A percentile compares a stretch with the other conserved stretches of the same genome.
Conservation (phyloP, 2,888 invertebrate genomes). For the Calameuta pallipes region DNA sequence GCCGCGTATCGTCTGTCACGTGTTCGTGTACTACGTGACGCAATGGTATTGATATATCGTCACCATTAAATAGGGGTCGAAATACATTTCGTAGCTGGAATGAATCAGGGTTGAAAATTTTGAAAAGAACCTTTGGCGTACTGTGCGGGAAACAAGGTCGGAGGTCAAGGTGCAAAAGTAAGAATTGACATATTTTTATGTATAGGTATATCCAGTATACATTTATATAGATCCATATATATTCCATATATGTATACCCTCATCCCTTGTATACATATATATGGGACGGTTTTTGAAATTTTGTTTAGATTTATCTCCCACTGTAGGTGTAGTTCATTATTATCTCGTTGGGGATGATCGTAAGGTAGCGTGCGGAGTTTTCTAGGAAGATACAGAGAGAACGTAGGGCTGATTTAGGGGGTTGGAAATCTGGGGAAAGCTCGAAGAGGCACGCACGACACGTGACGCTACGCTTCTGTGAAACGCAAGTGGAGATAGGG, state of each 20-base stretch:
- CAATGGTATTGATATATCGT: background rate
- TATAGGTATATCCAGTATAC: background rate
- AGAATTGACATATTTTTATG: background rate
- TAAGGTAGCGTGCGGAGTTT: background rate
- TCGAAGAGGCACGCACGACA: constrained; percentile 61
- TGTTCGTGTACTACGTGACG: background rate
- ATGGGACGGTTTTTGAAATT: background rate
- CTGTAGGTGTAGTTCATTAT: background rate
- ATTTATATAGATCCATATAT: too few species aligned
- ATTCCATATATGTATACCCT: too few species aligned
- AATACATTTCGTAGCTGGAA: background rate
- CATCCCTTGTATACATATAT: too few species aligned
- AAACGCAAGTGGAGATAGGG: constrained; percentile 50
- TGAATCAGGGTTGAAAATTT: background rate
- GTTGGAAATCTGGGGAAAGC: constrained; percentile 58
- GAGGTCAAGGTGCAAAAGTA: background rate
- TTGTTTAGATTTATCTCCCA: background rate
- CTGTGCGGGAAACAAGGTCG: background rate
- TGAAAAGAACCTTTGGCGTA: background rate
- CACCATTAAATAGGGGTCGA: background rate
- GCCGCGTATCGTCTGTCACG: background rate
- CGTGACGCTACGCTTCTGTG: constrained; percentile 50
- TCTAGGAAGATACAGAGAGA: constrained; percentile 23
- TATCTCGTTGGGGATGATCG: constrained; percentile 1
- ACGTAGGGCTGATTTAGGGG: constrained; percentile 27